Evolutionary conservation across 2,113 vertebrate genomes (phyloP), one percentile per base, ranked within the genome.

Genomic region (Saguinus imperator): DNA sequence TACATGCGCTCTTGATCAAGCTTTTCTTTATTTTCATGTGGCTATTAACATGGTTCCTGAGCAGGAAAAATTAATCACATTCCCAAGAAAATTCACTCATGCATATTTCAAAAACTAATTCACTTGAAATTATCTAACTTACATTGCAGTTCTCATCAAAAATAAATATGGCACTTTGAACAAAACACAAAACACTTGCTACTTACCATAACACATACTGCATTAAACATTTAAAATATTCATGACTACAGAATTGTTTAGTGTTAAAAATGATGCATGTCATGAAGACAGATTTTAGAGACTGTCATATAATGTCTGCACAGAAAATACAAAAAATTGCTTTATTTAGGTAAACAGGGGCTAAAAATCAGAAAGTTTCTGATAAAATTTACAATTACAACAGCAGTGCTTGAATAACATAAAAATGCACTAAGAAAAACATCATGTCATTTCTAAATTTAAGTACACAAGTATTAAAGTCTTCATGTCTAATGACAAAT

Each of bases 361-460:
- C 25, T 27, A 25, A 27, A 25, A 61, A 61, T 4, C 25, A 27
- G 23, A 3, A 0, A 0, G 3, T 61, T 61, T 61, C 1, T 27
- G 3, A 61, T 10, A 61, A 0, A 61, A 61, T 11, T 61, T 29
- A 27, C 7, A 10, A 4, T 61, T 25, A 0, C 1, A 0, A 10
- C 5, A 61, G 27, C 9, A 27, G 25, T 27, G 58, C 23, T 61
- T 61, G 3, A 61, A 12, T 61, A 61, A 4, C 27, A 9, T 12
- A 10, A 27, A 25, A 61, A 61, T 10, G 25, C 1, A 3, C 7
- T 29, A 61, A 61, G 58, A 29, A 5, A 61, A 61, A 27, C 1
- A 5, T 16, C 14, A 12, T 66, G 12, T 66, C 27, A 66, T 32
- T 11, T 66, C 27, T 32, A 14, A 64, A 29, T 1, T 1, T 12